A percentile compares a stretch with the other conserved stretches of the same genome.
phyloP scores from a whole-genome alignment of 2,797 vertebrate species.

The Cichlasoma orientale region DNA sequence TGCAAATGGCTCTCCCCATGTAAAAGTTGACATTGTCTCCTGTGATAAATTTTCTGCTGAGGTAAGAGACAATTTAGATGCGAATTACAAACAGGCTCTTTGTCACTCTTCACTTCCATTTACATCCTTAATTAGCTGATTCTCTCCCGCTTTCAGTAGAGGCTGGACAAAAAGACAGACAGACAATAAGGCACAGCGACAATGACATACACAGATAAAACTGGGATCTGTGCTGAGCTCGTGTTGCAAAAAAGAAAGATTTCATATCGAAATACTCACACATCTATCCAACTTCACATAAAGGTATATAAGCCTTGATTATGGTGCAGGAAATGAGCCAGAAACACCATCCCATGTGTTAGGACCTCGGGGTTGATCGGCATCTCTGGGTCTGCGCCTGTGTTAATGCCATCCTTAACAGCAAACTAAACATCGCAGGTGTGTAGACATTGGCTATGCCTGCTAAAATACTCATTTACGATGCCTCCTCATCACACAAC shows the following conservation, averaged over 20 bases:
- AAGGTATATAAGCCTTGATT: slow-evolving; percentile 82
- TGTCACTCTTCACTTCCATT: slow-evolving; percentile 88
- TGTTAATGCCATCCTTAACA: slow-evolving; percentile 79
- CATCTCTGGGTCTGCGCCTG: slow-evolving; percentile 69
- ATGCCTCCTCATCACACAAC: slow-evolving; percentile 54
- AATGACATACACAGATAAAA: slow-evolving; percentile 26
- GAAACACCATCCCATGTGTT: slow-evolving; percentile 80
- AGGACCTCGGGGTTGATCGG: slow-evolving; percentile 75
- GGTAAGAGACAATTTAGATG: slow-evolving; percentile 91
- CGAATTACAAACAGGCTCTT: slow-evolving; percentile 88
- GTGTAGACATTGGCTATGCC: slow-evolving; percentile 73
- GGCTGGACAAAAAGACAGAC: slow-evolving; percentile 60
- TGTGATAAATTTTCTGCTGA: slow-evolving; percentile 93
- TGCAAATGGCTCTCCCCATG: slow-evolving; percentile 79
- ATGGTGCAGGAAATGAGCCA: slow-evolving; percentile 81
- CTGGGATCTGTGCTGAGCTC: slow-evolving; percentile 37
- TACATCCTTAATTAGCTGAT: slow-evolving; percentile 93
- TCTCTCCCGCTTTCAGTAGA: slow-evolving; percentile 87
- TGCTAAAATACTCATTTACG: slow-evolving; percentile 69
- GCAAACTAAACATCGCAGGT: slow-evolving; percentile 75
- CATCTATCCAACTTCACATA: slow-evolving; percentile 49
- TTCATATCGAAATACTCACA: slow-evolving; percentile 30
- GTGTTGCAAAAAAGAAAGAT: slow-evolving; percentile 23
- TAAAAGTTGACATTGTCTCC: slow-evolving; percentile 92
- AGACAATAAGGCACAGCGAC: slow-evolving; percentile 19